Base-by-base conservation (phyloP, 2,797 vertebrate genomes). In the Sarcophilus harrisii region DNA sequence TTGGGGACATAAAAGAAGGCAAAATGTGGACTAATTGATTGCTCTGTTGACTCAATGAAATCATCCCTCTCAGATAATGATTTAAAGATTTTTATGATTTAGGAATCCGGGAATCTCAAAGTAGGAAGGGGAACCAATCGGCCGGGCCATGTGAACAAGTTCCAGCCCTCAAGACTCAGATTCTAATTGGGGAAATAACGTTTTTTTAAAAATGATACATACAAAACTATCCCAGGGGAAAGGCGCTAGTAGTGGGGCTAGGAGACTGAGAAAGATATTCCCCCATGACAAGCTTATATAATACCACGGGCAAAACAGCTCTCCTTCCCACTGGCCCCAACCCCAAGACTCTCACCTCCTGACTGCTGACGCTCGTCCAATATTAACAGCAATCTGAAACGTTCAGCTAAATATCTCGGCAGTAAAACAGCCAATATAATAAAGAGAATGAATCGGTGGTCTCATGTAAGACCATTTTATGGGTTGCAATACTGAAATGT, bases 371-470 rank as follows among this genome's bases (percentile, higher is more conserved):
- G 52, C 52, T 59, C 57, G 38, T 3, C 92, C 4, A 60, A 58
- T 93, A 96, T 97, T 97, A 98, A 97, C 30, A 98, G 96, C 93
- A 96, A 96, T 96, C 95, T 97, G 93, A 97, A 97, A 97, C 16
- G 90, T 93, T 8, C 89, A 97, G 97, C 97, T 97, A 97, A 98
- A 97, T 98, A 97, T 95, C 92, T 27, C 92, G 96, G 96, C 58
- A 97, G 98, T 97, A 97, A 98, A 98, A 93, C 38, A 96, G 97
- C 96, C 97, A 96, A 66, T 91, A 97, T 91, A 98, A 97, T 12
- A 95, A 94, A 96, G 93, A 98, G 97, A 92, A 49, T 49, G 57
- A 90, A 96, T 93, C 92, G 66, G 60, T 8, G 49, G 90, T 94
- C 96, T 97, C 92, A 97, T 62, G 95, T 92, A 97, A 96, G 97